Percentiles rank a stretch among this genome's conserved stretches.
Evolutionary conservation across 2,888 invertebrate species (phyloP).

Genomic region (Nomada hirtipes): DNA sequence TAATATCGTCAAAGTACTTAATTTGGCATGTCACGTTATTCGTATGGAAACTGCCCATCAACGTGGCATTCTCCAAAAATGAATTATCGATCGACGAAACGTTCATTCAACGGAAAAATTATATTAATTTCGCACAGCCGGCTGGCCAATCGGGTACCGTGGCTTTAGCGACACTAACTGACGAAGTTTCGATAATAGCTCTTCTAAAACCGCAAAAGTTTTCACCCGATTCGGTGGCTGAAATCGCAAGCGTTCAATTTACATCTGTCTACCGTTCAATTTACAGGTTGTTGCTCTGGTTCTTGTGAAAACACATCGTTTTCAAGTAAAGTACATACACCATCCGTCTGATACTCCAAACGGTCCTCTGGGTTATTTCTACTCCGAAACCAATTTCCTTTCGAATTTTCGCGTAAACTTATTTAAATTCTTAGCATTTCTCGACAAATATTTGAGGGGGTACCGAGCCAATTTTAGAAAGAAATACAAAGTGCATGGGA

Average conservation of each 20-base stretch:
- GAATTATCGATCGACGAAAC: slow-evolving; percentile 27
- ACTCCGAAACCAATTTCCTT: background rate
- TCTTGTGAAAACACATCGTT: background rate
- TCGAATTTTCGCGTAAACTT: background rate
- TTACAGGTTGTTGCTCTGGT: background rate
- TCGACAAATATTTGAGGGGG: too few relatives aligned
- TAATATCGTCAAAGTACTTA: background rate
- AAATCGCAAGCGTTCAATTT: slow-evolving; percentile 11
- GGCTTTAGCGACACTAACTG: slow-evolving; percentile 16
- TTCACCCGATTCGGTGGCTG: background rate
- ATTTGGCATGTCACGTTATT: background rate
- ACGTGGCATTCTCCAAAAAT: background rate
- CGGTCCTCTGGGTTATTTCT: background rate
- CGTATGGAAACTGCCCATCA: background rate
- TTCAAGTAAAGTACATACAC: background rate
- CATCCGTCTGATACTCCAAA: background rate
- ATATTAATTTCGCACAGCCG: slow-evolving; percentile 2
- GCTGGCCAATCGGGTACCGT: slow-evolving; percentile 12
- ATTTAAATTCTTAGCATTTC: too few relatives aligned
- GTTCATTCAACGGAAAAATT: slow-evolving; percentile 17
- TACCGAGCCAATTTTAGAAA: too few relatives aligned
- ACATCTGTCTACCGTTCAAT: background rate
- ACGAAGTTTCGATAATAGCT: slow-evolving; percentile 3
- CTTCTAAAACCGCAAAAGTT: slow-evolving; percentile 12
- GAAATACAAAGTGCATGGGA: too few relatives aligned